Percentiles rank a stretch among this genome's conserved stretches.
These are phyloP conservation scores for Anthoscopus minutus DNA, from an alignment of 2,113 vertebrate genomes.

Conservation along the genomic window DNA sequence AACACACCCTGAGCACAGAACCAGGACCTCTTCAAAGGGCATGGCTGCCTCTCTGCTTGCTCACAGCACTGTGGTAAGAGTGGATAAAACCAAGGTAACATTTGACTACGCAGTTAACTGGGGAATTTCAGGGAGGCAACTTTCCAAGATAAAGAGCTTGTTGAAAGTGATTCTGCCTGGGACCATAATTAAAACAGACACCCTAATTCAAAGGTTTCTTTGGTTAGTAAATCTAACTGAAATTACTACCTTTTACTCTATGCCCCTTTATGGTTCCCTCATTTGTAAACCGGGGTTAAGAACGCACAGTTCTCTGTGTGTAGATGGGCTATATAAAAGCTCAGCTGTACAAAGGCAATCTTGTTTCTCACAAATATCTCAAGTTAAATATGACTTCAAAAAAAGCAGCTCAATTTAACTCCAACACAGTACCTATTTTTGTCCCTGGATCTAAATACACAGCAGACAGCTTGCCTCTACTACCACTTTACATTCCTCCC, in stretches of 20 bases:
- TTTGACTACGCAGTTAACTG: background rate
- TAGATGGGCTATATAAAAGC: background rate
- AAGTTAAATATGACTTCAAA: background rate
- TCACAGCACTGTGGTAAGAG: background rate
- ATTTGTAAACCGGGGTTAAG: background rate
- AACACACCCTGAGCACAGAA: background rate
- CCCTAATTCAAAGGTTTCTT: slow-evolving; percentile 14
- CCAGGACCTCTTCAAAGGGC: background rate
- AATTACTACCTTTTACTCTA: background rate
- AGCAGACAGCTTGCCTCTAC: background rate
- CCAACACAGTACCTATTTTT: background rate
- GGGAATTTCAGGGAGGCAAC: slow-evolving; percentile 7
- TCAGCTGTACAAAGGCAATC: background rate
- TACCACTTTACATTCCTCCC: background rate
- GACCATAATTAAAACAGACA: background rate
- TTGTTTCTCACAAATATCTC: background rate
- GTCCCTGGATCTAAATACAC: background rate
- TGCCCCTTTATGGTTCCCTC: background rate
- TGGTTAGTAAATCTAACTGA: background rate
- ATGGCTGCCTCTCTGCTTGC: background rate
- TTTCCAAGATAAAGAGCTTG: slow-evolving; percentile 1
- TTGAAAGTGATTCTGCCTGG: background rate
- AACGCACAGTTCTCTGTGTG: background rate
- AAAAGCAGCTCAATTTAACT: background rate
- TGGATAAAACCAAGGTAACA: background rate